A percentile compares a stretch with the other conserved stretches of the same genome.
These are phyloP conservation scores for Megaustenia siamemsis DNA, from an alignment of 2,888 invertebrate species.

Conservation along the genomic window DNA sequence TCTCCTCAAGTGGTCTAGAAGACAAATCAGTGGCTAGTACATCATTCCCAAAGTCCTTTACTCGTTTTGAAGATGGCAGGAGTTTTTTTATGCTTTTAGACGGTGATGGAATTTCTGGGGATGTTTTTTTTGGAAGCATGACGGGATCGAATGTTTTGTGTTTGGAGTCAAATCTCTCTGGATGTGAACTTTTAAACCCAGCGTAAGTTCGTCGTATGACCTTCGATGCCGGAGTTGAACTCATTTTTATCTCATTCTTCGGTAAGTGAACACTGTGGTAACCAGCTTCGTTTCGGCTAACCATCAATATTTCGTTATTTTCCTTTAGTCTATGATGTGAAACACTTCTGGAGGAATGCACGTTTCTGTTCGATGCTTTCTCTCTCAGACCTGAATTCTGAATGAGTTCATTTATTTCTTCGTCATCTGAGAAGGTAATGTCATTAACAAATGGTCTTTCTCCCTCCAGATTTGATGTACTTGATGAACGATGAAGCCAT, in stretches of 20 bases:
- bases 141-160: slow-evolving; percentile 51
- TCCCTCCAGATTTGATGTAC: slow-evolving; percentile 10
- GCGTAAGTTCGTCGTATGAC: not conserved
- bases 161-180: not conserved
- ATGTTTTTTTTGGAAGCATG: slow-evolving; percentile 56
- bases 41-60: slow-evolving; percentile 56
- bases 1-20: slow-evolving; percentile 70
- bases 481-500: not conserved
- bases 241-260: slow-evolving; percentile 11
- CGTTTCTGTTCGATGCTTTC: not conserved
- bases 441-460: slow-evolving; percentile 39
- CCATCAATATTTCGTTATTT: slow-evolving; percentile 52
- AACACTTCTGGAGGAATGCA: slow-evolving; percentile 18
- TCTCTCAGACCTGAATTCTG: slow-evolving; percentile 31
- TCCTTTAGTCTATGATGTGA: slow-evolving; percentile 36
- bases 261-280: slow-evolving; percentile 57
- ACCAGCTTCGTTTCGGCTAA: slow-evolving; percentile 58
- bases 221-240: not conserved
- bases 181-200: not conserved
- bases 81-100: slow-evolving; percentile 63
- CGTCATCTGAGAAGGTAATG: slow-evolving; percentile 46
- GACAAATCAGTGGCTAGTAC: slow-evolving; percentile 68
- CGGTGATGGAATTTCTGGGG: slow-evolving; percentile 62
- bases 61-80: slow-evolving; percentile 56
- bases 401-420: slow-evolving; percentile 52